Conservation (phyloP, 2,113 vertebrate species). For the Oriolus oriolus region DNA sequence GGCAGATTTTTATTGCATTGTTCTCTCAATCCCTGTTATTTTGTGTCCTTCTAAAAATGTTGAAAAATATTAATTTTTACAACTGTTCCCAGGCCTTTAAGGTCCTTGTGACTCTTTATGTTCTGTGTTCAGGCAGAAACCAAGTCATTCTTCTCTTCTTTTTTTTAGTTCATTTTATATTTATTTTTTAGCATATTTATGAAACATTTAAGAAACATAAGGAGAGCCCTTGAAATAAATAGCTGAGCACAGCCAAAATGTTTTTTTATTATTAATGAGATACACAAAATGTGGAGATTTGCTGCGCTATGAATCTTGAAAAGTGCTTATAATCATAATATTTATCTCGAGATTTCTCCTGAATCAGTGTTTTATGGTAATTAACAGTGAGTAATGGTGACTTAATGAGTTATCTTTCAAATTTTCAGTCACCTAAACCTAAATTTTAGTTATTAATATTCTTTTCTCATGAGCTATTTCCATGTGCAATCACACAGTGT, state of each 20-base stretch:
- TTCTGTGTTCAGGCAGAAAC: not conserved
- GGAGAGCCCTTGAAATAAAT: not conserved
- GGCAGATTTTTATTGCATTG: not conserved
- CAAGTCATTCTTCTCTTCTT: fast-evolving
- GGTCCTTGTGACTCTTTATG: not conserved
- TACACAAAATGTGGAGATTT: not conserved
- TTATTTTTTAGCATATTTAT: not conserved
- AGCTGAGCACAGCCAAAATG: not conserved
- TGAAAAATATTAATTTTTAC: not conserved
- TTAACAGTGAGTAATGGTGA: not conserved
- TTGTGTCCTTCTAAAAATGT: not conserved
- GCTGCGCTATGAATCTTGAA: not conserved
- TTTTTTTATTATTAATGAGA: not conserved
- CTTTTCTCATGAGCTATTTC: not conserved
- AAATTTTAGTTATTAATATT: not conserved
- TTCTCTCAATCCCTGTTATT: not conserved
- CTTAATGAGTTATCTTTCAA: not conserved
- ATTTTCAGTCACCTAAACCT: not conserved
- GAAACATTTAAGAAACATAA: not conserved
- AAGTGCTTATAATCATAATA: not conserved
- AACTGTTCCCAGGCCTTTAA: not conserved
- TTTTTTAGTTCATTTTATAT: not conserved
- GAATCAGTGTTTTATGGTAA: not conserved
- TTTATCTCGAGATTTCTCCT: not conserved
- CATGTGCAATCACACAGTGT: fast-evolving